Base-by-base conservation (phyloP, 1,140 invertebrate species). In the Drosophila sp. region DNA sequence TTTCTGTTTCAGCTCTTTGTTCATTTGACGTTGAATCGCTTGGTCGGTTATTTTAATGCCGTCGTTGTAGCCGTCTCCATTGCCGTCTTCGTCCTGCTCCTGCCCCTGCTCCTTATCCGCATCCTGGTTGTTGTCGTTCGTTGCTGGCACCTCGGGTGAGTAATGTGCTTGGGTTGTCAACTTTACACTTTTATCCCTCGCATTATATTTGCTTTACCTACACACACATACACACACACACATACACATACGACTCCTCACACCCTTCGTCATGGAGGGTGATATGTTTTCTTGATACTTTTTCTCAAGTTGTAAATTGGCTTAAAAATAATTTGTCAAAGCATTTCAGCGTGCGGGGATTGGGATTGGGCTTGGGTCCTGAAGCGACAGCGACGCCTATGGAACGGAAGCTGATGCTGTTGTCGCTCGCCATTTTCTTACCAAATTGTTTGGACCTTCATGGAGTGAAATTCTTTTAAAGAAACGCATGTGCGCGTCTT, bases 291-390 rank as follows among this genome's bases (percentile, higher is more conserved):
- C 78, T 73, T 86, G 86, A 79, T 86, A 87, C 78, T 82, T 86
- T 84, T 87, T 90, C 87, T 80, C 87, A 87, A 90, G 81, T 90
- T 90, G 87, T 90, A 90, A 90, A 90, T 90, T 90, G 87, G 87
- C 87, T 90, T 90, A 90, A 90, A 90, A 87, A 90, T 90, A 90
- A 90, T 90, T 90, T 90, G 87, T 90, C 87, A 90, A 90, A 87
- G 87, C 79, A 81, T 80, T 82, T 82, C 83, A 89, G 80, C 73
- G 65, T 69, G 45, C 25, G 45, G 46, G 59, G 72, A 54, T 46
- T 62, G 67, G 61, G 45, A 46, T 70, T 57, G 46, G 61, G 50
- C 4, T 58, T 45, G 53, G 4, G 41, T 7, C 8, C 25, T 16
- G 34, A 16, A 34, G 48, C 41, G 43, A 48, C 46, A 45, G 46